Evolutionary conservation across 92 coral and sea anemone species (phyloP), one percentile per base, ranked within the genome.

Genomic region (Chrysogorgia sp.): DNA sequence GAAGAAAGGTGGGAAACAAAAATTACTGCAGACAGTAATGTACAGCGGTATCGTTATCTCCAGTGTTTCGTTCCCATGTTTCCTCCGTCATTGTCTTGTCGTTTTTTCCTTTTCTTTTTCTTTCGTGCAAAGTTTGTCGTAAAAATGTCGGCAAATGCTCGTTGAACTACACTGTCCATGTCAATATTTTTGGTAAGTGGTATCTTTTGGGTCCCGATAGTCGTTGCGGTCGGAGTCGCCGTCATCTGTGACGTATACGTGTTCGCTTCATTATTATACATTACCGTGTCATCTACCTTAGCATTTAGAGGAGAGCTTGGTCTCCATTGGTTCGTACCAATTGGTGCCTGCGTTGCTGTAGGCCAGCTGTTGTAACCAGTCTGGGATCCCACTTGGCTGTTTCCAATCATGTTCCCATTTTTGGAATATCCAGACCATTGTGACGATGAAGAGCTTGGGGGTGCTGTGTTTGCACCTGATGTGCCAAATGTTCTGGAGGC

Each of bases 281-380:
- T 56, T 56, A 56, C 79, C 79, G 50, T 22, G 15, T 56, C 79
- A 56, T 72, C 79, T 72, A 72, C 79, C 79, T 72, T 72, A 17
- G 58, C 2, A 41, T 13, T 26, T 1, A 50, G 50, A 10, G 34
- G 23, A 20, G 23, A 30, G 3, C 34, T 7, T 30, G 63, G 13
- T 14, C 17, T 57, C 63, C 63, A 57, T 57, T 13, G 63, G 10
- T 7, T 40, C 53, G 31, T 37, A 17, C 7, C 67, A 20, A 53
- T 34, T 48, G 76, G 60, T 15, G 37, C 48, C 60, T 49, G 60
- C 40, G 76, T 8, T 69, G 37, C 34, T 25, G 76, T 49, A 45
- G 76, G 34, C 76, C 76, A 69, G 43, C 60, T 47, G 57, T 37
- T 67, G 31, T 47, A 47, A 12, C 2, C 14, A 2, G 10, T 15